A percentile compares a stretch with the other conserved stretches of the same genome.
Conservation (phyloP, 2,797 vertebrate genomes). For the Lithobates sylvaticus region DNA sequence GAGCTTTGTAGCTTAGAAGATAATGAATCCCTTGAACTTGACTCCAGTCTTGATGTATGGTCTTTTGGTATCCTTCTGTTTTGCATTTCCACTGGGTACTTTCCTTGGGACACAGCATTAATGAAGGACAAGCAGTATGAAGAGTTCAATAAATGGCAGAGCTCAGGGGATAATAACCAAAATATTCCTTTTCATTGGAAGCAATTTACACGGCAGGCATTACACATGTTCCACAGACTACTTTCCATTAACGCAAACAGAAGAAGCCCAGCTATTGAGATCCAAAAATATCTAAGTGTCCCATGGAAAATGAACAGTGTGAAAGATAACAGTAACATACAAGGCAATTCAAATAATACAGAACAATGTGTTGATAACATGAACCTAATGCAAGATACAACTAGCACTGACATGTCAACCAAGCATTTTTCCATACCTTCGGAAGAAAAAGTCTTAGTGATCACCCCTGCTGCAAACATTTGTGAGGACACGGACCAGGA, state of each 20-base stretch:
- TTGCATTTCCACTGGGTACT: constrained; percentile 85
- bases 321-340: constrained; percentile 46
- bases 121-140: constrained; percentile 78
- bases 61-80: constrained; percentile 88
- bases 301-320: constrained; percentile 76
- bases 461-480: not conserved
- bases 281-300: constrained; percentile 80
- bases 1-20: constrained; percentile 77
- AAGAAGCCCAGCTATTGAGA: constrained; percentile 81
- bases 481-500: not conserved
- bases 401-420: not conserved
- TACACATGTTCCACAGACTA: constrained; percentile 84
- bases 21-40: constrained; percentile 75
- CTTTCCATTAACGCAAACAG: constrained; percentile 81
- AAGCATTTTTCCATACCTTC: not conserved
- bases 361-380: constrained; percentile 20
- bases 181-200: constrained; percentile 77
- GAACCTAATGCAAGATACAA: constrained; percentile 32
- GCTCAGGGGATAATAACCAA: constrained; percentile 24
- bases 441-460: not conserved
- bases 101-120: constrained; percentile 88
- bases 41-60: constrained; percentile 87
- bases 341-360: constrained; percentile 29
- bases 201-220: constrained; percentile 76
- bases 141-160: constrained; percentile 76